Evolutionary conservation across 2,113 vertebrate genomes (phyloP), one percentile per base, ranked within the genome.

Genomic region (Scartelaos histophorus): DNA sequence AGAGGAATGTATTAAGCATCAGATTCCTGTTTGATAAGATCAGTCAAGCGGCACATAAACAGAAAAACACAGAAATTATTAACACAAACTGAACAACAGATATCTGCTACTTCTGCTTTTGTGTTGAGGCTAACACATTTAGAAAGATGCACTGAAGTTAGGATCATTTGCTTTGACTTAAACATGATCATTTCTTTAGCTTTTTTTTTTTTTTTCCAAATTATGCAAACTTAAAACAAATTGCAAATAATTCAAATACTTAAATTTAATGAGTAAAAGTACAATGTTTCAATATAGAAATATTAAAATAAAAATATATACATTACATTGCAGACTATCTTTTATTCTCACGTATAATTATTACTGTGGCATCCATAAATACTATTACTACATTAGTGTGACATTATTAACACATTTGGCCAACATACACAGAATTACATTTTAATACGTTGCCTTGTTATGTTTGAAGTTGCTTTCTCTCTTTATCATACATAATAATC

Each of bases 1-100:
- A 67, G 76, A 69, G 84, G 83, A 89, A 89, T 86, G 82, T 34
- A 10, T 53, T 81, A 45, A 35, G 67, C 24, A 19, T 68, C 54
- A 29, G 60, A 43, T 51, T 53, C 11, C 5, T 34, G 35, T 80
- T 35, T 47, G 76, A 82, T 74, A 46, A 11, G 56, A 73, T 82
- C 57, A 16, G 58, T 45, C 7, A 3, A 38, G 21, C 21, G 47
- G 22, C 29, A 66, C 51, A 68, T 21, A 73, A 53, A 70, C 54
- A 22, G 2, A 67, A 19, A 17, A 58, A 35, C 17, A 11, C 21
- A 64, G 58, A 64, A 21, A 64, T 21, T n/a, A 64, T 62, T 35
- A 62, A 13, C 60, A 35, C 15, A 11, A 3, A 61, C 13, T 11
- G 3, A 21, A 56, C 19, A 56, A 24, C 22, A 24, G 3, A 15